Conservation (phyloP, 2,888 invertebrate genomes). For the Sussaba pulchella region DNA sequence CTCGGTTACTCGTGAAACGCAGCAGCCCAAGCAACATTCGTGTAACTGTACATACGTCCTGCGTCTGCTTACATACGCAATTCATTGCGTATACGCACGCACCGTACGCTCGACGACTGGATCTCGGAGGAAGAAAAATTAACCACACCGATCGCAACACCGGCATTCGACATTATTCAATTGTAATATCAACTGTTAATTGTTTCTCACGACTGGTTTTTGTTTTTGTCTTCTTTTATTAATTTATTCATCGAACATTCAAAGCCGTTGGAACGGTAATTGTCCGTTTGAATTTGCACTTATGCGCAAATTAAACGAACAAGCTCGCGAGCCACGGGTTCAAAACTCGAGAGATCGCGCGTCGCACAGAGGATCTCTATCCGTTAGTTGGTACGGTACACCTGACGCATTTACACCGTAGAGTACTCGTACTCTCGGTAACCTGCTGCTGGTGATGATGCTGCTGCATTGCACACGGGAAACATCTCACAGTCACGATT, state of each 20-base stretch:
- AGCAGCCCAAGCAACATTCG: slow-evolving; percentile 60
- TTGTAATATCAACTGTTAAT: slow-evolving; percentile 23
- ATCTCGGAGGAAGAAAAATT: slow-evolving; percentile 66
- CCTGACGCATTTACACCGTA: slow-evolving; percentile 54
- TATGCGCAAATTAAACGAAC: slow-evolving; percentile 55
- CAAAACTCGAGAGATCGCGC: slow-evolving; percentile 51
- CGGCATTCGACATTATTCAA: no score
- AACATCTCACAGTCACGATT: slow-evolving; percentile 61
- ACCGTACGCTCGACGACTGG: slow-evolving; percentile 42
- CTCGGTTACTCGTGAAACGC: slow-evolving; percentile 47
- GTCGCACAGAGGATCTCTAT: slow-evolving; percentile 50
- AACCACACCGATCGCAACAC: neutral
- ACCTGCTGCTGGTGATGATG: slow-evolving; percentile 37
- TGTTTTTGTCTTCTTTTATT: no score
- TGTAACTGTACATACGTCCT: slow-evolving; percentile 67
- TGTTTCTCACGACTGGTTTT: slow-evolving; percentile 43
- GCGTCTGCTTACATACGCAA: slow-evolving; percentile 33
- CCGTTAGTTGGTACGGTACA: slow-evolving; percentile 62
- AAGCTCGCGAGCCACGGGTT: neutral
- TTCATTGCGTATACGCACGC: slow-evolving; percentile 18
- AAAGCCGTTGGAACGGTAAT: slow-evolving; percentile 41
- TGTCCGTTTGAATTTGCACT: slow-evolving; percentile 57
- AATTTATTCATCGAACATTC: slow-evolving; percentile 35
- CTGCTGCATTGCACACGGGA: slow-evolving; percentile 33
- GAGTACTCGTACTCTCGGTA: slow-evolving; percentile 24